phyloP scores from a whole-genome alignment of 1,140 invertebrate species.

The Lordiphosa mommai region DNA sequence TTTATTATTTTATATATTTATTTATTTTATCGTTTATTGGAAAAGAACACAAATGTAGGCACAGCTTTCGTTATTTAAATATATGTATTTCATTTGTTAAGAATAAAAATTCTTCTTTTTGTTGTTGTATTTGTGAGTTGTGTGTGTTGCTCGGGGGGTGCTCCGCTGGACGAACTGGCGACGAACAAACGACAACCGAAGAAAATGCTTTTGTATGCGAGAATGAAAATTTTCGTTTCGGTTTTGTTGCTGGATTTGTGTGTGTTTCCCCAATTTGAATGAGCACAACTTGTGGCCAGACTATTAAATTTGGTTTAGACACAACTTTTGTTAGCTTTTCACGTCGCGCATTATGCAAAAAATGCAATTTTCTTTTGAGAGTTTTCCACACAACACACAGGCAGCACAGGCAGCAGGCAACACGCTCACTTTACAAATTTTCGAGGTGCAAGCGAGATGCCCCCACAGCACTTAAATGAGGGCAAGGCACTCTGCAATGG shows the following conservation, averaged over 20 bases:
- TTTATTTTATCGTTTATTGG: slow-evolving; percentile 57
- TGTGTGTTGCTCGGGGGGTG: slow-evolving; percentile 43
- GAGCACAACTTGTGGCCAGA: slow-evolving; percentile 63
- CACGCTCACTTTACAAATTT: slow-evolving; percentile 66
- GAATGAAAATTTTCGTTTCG: slow-evolving; percentile 65
- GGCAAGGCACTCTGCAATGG: slow-evolving; percentile 59
- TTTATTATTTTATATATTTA: slow-evolving; percentile 49
- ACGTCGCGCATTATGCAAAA: slow-evolving; percentile 78
- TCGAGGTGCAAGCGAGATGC: slow-evolving; percentile 60
- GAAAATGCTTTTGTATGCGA: slow-evolving; percentile 72
- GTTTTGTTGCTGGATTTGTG: slow-evolving; percentile 67
- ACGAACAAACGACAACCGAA: slow-evolving; percentile 21
- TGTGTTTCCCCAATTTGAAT: slow-evolving; percentile 55
- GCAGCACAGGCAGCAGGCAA: slow-evolving; percentile 46
- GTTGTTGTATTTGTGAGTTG: slow-evolving; percentile 28
- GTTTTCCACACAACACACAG: slow-evolving; percentile 62
- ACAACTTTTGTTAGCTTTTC: slow-evolving; percentile 75
- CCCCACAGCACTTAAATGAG: slow-evolving; percentile 63
- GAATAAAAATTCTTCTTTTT: slow-evolving; percentile 66
- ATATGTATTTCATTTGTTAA: slow-evolving; percentile 53
- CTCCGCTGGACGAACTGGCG: slow-evolving; percentile 56
- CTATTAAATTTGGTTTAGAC: slow-evolving; percentile 65
- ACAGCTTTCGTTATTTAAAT: slow-evolving; percentile 72
- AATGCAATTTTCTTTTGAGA: slow-evolving; percentile 70
- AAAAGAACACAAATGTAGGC: slow-evolving; percentile 78